phyloP scores from a whole-genome alignment of 2,797 vertebrate genomes.

The Nannoperca australis region DNA sequence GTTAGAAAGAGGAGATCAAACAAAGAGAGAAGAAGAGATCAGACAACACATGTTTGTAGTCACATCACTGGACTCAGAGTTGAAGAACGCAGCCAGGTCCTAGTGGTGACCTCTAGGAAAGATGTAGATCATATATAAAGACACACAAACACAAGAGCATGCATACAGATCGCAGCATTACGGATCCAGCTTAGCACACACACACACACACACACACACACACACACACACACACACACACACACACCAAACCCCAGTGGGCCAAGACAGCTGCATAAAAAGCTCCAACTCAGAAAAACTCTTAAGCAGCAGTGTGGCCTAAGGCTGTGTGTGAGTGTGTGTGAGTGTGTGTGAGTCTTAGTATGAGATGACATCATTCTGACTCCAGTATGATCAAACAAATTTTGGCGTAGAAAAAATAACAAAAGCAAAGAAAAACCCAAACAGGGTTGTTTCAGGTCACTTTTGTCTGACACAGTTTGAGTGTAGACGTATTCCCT shows the following conservation, averaged over 20 bases:
- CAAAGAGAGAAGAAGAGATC: slow-evolving; percentile 42
- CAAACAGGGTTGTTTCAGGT: slow-evolving; percentile 44
- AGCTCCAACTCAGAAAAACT: slow-evolving; percentile 61
- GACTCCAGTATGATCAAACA: slow-evolving; percentile 60
- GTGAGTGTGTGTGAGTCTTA: slow-evolving; percentile 28
- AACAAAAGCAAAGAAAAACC: slow-evolving; percentile 13
- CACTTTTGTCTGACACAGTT: slow-evolving; percentile 21
- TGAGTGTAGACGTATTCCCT: slow-evolving; percentile 14
- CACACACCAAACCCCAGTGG: slow-evolving; percentile 27
- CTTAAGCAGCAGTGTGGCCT: slow-evolving; percentile 64
- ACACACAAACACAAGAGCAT: neutral
- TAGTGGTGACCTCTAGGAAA: slow-evolving; percentile 46
- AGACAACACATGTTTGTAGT: slow-evolving; percentile 60
- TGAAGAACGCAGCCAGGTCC: slow-evolving; percentile 41
- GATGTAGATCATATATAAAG: neutral
- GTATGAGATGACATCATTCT: slow-evolving; percentile 65
- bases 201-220: slow-evolving; percentile 26
- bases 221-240: slow-evolving; percentile 3
- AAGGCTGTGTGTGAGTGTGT: slow-evolving; percentile 53
- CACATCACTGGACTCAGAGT: slow-evolving; percentile 42
- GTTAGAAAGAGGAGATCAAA: slow-evolving; percentile 65
- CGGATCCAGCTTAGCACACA: neutral
- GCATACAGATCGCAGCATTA: neutral
- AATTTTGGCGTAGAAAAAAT: slow-evolving; percentile 33
- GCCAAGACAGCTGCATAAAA: slow-evolving; percentile 71